phyloP scores from a whole-genome alignment of 2,888 invertebrate species.

The Plagodis pulveraria region DNA sequence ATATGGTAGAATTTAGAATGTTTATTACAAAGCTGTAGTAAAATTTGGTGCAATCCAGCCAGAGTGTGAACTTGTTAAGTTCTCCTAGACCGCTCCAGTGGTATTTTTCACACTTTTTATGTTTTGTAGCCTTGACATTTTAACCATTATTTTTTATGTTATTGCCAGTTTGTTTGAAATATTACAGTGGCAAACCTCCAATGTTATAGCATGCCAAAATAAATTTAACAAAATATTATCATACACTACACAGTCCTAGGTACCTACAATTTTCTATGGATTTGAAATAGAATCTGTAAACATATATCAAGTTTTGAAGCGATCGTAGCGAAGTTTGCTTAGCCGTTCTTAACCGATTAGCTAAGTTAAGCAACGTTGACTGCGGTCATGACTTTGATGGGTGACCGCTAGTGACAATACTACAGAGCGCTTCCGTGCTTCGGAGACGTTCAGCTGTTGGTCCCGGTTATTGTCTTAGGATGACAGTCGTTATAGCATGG shows the following conservation, averaged over 20 bases:
- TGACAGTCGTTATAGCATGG: too few relatives aligned
- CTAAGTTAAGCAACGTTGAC: too few relatives aligned
- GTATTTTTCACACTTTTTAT: slow-evolving; percentile 19
- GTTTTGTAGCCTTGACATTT: slow-evolving; percentile 17
- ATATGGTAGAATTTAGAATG: neutral
- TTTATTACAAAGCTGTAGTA: neutral
- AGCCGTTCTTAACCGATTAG: too few relatives aligned
- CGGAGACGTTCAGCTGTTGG: too few relatives aligned
- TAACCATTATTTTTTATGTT: slow-evolving; percentile 22
- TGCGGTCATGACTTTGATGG: too few relatives aligned
- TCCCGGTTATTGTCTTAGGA: too few relatives aligned
- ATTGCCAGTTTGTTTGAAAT: slow-evolving; percentile 32
- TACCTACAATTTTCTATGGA: neutral
- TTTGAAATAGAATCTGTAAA: neutral
- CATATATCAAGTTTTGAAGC: too few relatives aligned
- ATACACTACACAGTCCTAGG: neutral
- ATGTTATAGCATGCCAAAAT: slow-evolving; percentile 16
- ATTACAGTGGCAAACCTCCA: slow-evolving; percentile 24
- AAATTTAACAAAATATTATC: neutral
- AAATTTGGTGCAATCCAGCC: neutral
- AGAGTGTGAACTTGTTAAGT: slow-evolving; percentile 1
- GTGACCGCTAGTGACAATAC: too few relatives aligned
- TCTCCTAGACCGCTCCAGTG: neutral
- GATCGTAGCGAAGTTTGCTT: too few relatives aligned
- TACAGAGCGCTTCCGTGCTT: too few relatives aligned